Conservation (phyloP, 2,888 invertebrate species). For the Drosophila diplacantha region DNA sequence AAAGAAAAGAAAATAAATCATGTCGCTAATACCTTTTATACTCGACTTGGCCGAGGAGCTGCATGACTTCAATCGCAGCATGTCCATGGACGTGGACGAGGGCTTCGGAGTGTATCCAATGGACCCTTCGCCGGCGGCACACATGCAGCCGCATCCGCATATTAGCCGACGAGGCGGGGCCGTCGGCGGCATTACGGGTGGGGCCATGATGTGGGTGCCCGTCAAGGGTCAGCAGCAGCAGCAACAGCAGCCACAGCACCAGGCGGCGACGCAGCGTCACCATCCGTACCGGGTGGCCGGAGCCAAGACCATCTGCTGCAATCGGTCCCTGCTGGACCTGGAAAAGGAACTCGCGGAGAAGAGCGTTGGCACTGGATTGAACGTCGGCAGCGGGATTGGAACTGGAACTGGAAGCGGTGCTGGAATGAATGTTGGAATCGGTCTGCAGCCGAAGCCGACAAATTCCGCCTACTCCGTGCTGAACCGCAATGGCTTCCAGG, state of each 20-base stretch:
- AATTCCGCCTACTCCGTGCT: slow-evolving; percentile 51
- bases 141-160: slow-evolving; percentile 46
- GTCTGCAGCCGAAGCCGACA: slow-evolving; percentile 43
- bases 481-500: slow-evolving; percentile 82
- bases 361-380: slow-evolving; percentile 29
- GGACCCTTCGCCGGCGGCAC: slow-evolving; percentile 46
- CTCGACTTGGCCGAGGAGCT: slow-evolving; percentile 71
- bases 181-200: slow-evolving; percentile 6
- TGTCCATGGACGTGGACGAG: slow-evolving; percentile 70
- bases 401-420: slow-evolving; percentile 48
- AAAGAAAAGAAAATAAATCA: slow-evolving; percentile 39
- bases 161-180: slow-evolving; percentile 25
- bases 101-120: slow-evolving; percentile 75
- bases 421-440: slow-evolving; percentile 10
- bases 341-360: slow-evolving; percentile 61
- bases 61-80: slow-evolving; percentile 57
- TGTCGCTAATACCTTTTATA: slow-evolving; percentile 73
- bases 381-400: slow-evolving; percentile 6
- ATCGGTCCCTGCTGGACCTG: slow-evolving; percentile 60
- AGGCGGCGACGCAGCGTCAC: slow-evolving; percentile 50
- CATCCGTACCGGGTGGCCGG: slow-evolving; percentile 66
- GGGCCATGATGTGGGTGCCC: slow-evolving; percentile 57
- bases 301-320: slow-evolving; percentile 65
- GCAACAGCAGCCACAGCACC: slow-evolving; percentile 32
- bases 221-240: slow-evolving; percentile 51